Percentiles rank a stretch among this genome's conserved stretches.
phyloP scores from a whole-genome alignment of 2,888 invertebrate species.

The Nebria salina region DNA sequence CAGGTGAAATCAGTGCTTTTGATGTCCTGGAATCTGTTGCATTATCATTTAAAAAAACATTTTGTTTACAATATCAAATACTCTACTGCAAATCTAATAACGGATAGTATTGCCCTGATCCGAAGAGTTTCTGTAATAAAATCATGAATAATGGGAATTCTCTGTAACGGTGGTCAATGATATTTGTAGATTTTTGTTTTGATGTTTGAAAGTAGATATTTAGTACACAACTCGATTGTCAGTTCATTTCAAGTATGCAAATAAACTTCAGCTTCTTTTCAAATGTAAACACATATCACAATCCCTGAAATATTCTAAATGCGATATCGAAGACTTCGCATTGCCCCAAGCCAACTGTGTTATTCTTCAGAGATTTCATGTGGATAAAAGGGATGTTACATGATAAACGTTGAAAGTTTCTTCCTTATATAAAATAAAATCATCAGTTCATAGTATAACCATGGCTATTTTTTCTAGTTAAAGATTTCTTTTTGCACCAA shows the following conservation, averaged over 20 bases:
- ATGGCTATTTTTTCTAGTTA: not conserved
- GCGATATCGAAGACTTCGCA: conserved; percentile 12
- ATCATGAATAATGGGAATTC: not conserved
- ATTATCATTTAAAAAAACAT: not conserved
- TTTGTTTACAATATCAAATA: not conserved
- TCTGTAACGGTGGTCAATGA: not conserved
- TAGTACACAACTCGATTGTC: not conserved
- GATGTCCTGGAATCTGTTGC: not conserved
- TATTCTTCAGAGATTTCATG: conserved; percentile 27
- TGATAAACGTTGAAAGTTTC: conserved; percentile 13
- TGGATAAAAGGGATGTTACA: conserved; percentile 18
- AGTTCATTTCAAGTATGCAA: conserved; percentile 12
- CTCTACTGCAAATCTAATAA: not conserved
- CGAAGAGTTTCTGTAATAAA: not conserved
- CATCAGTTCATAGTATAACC: not conserved
- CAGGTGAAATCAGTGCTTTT: conserved; percentile 5
- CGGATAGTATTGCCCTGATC: too few relatives aligned
- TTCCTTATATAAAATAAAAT: not conserved
- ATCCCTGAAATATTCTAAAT: conserved; percentile 24
- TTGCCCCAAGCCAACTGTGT: conserved; percentile 16
- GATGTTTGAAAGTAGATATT: not conserved
- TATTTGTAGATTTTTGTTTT: not conserved
- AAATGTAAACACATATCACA: conserved; percentile 11
- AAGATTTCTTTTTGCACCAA: not conserved
- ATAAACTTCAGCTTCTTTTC: conserved; percentile 17